Evolutionary conservation across 2,797 vertebrate genomes (phyloP).

Genomic region (Galaxias olidus): DNA sequence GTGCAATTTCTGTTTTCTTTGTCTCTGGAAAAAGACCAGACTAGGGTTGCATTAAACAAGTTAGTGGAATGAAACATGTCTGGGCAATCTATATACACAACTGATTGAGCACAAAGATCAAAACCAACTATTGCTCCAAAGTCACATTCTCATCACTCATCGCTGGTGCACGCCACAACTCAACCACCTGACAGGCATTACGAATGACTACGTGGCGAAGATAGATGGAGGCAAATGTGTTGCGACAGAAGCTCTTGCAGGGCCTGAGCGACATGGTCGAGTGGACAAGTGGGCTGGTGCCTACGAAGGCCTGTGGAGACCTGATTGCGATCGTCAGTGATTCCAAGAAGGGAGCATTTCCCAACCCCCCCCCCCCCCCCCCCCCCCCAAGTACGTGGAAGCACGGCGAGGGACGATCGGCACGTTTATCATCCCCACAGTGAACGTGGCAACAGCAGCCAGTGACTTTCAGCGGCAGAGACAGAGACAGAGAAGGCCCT

Average conservation of each 20-base stretch:
- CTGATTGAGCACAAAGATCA: constrained; percentile 1
- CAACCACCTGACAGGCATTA: constrained; percentile 66
- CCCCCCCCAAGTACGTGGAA: constrained; percentile 46
- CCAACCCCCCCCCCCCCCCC: constrained; percentile 36
- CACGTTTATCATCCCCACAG: constrained; percentile 29
- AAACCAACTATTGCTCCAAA: constrained; percentile 46
- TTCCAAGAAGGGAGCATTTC: constrained; percentile 40
- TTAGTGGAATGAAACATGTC: constrained; percentile 61
- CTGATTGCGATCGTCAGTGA: constrained; percentile 33
- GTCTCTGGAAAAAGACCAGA: constrained; percentile 60
- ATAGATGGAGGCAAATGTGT: constrained; percentile 66
- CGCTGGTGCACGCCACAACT: constrained; percentile 66
- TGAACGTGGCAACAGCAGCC: constrained; percentile 54
- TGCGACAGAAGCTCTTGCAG: constrained; percentile 48
- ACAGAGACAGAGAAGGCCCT: constrained; percentile 43
- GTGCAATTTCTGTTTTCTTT: constrained; percentile 65
- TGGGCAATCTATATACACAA: constrained; percentile 39
- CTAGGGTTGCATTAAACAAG: constrained; percentile 42
- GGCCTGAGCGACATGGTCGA: constrained; percentile 47
- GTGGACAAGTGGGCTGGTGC: constrained; percentile 34
- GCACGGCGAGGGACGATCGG: constrained; percentile 48
- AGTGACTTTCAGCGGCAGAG: constrained; percentile 48
- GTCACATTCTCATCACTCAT: constrained; percentile 59
- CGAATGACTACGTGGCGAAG: constrained; percentile 63
- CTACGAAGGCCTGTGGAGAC: constrained; percentile 21